Conservation (phyloP, 2,888 invertebrate genomes). For the Agrochola lychnidis region DNA sequence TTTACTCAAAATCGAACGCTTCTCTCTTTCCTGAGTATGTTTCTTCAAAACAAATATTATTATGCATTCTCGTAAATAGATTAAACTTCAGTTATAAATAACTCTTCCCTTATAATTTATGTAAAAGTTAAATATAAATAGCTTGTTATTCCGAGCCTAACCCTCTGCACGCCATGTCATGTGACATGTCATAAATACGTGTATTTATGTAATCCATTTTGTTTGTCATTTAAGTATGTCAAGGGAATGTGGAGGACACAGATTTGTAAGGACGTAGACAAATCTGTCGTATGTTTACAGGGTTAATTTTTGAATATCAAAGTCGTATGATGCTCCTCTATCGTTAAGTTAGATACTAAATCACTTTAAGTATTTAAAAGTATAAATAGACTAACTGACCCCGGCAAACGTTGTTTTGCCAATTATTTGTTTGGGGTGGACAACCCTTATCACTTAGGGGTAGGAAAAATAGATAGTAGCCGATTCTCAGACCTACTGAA, state of each 20-base stretch:
- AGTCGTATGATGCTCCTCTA: not conserved
- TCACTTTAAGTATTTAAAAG: not conserved
- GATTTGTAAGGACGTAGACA: conserved; percentile 15
- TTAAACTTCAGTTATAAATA: not conserved
- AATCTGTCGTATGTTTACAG: not conserved
- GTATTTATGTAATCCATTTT: conserved; percentile 35
- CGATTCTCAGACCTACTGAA: no score
- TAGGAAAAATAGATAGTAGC: no score
- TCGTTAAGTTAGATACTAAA: not conserved
- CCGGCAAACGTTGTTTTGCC: no score
- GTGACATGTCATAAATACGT: conserved; percentile 32
- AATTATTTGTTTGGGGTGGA: no score
- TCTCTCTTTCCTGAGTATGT: not conserved
- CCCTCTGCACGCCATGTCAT: conserved; percentile 27
- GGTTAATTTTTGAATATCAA: not conserved
- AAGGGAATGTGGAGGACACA: not conserved
- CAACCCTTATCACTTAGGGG: no score
- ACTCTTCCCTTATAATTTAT: conserved; percentile 8
- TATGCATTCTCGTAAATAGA: not conserved
- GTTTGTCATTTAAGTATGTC: conserved; percentile 29
- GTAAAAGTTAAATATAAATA: conserved; percentile 11
- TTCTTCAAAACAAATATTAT: conserved; percentile 17
- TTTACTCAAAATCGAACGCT: not conserved
- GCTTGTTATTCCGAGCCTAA: conserved; percentile 14
- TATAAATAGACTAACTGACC: no score